Base-by-base conservation (phyloP, 1,140 invertebrate genomes). In the Meteorus sp. region DNA sequence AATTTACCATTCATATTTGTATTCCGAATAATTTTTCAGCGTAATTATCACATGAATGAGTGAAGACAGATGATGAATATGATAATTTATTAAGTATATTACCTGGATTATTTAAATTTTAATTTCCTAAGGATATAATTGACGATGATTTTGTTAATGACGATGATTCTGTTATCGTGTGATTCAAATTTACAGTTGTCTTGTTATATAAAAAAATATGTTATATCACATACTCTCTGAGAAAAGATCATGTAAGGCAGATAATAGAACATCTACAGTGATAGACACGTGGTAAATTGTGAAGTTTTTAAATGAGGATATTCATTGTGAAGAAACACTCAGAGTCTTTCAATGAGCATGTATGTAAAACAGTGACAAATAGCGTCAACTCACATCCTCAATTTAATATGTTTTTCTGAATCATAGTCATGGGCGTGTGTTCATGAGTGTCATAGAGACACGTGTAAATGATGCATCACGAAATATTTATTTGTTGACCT, bases 301-400 rank as follows among this genome's bases (percentile, higher is more conserved):
- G 41, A 44, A 44, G 20, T n/a, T n/a, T n/a, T n/a, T n/a, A 29
- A 5, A 29, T 5, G 27, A 5, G 4, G 27, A 29, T 29, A 9
- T 44, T 44, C 11, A 19, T 20, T 20, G 20, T 44, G 41, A 44
- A 44, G 20, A 6, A 5, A 44, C 11, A 44, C 6, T 8, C 15
- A 3, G 3, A 44, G 22, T 48, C 23, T 29, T 22, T 48, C 45
- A 22, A 48, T 7, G 15, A 25, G 45, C 6, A 48, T 4, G 23
- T 13, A 48, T 4, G 23, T 13, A 25, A 48, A 48, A 9, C 11
- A 13, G 22, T 1, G 3, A 23, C 13, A 48, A 48, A 48, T 48
- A 7, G 11, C 25, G 45, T 48, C 45, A 13, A 48, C 45, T 48
- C 45, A 48, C 45, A 23, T 48, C 45, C 45, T 29, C 45, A 48